Evolutionary conservation across 2,797 vertebrate species (phyloP).

Genomic region (Pipistrellus nathusii): DNA sequence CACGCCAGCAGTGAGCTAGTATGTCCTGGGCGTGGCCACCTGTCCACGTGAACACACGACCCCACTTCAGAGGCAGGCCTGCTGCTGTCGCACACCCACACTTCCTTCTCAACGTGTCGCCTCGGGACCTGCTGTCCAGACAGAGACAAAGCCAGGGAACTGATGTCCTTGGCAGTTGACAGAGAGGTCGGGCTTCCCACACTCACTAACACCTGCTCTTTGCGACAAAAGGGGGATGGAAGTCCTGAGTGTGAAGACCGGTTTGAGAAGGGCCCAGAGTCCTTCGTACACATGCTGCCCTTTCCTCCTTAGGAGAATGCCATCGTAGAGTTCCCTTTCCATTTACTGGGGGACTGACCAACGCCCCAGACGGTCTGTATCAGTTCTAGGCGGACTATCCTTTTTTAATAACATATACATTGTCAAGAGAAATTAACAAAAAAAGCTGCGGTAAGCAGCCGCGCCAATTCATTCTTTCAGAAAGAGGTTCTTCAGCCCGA

Average conservation of each 20-base stretch:
- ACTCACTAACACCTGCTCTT: background rate
- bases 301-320: background rate
- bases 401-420: background rate
- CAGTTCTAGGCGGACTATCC: background rate
- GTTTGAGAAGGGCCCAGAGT: background rate
- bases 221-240: background rate
- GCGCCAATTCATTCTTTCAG: background rate
- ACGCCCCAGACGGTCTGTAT: background rate
- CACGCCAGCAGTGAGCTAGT: rapidly evolving
- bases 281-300: background rate
- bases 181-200: no score
- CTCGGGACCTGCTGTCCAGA: no score
- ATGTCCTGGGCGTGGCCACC: background rate
- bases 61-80: background rate
- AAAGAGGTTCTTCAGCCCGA: background rate
- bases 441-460: background rate
- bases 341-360: background rate
- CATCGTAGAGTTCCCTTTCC: background rate
- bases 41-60: rapidly evolving
- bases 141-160: rapidly evolving
- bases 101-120: background rate
- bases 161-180: no score
- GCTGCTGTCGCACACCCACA: rapidly evolving
- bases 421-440: background rate
- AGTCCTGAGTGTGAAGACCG: background rate